Base-by-base conservation (phyloP, 2,797 vertebrate species). In the Petrocephalus schoutedeni region DNA sequence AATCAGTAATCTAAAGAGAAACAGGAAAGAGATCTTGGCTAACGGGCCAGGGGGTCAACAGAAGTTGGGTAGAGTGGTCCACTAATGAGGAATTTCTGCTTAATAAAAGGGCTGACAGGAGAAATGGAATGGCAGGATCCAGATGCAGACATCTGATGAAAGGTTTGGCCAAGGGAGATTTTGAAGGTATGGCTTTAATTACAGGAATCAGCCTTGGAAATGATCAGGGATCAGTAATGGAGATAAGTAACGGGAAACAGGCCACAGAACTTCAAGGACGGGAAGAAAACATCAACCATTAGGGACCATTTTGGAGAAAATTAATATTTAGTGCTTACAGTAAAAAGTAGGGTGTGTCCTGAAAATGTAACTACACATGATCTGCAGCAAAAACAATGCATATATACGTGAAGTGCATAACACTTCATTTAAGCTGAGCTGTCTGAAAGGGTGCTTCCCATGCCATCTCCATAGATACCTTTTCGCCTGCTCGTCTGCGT, bases 401-500 rank as follows among this genome's bases (percentile, higher is more conserved):
- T 10, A 82, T 41, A 80, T 10, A 12, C 51, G 77, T 45, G 77
- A 82, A 80, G 45, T 80, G 41, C 36, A 14, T 51, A 80, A 71
- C 32, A 36, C 64, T 71, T 28, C 64, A 71, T 36, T 36, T 71
- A 71, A 36, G 64, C 28, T 36, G 64, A 71, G 64, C 28, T 49
- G 41, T 21, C 80, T 23, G 51, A 51, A 51, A 54, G n/a, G 21
- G 45, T 23, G 4, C 3, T 51, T 54, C 21, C 80, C 51, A 23
- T 12, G 80, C 80, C 21, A 53, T 16, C 45, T 6, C 21, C 58
- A 58, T 58, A 7, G 12, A 93, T 95, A 99, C 97, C 95, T 99
- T 93, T 98, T 99, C 89, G 97, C 98, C 93, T 99, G 98, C 87
- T 99, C 98, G 58, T 99, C 98, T 45, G 98, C 98, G 74, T 99